Percentiles rank a stretch among this genome's conserved stretches.
These are phyloP conservation scores for Drosophila nikananu DNA, from an alignment of 1,140 invertebrate genomes.

Conservation along the genomic window DNA sequence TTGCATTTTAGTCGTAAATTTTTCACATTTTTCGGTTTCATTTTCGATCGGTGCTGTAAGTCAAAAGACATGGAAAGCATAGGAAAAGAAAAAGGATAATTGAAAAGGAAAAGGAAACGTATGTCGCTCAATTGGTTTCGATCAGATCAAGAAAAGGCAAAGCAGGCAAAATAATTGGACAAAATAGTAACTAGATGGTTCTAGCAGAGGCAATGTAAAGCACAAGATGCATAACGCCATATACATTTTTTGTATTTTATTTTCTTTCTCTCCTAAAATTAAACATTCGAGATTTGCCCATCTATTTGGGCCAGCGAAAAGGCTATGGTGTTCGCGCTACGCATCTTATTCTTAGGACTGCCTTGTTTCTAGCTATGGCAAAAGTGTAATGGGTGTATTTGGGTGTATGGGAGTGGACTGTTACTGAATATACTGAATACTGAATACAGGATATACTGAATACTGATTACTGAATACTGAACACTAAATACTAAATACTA, in stretches of 20 bases:
- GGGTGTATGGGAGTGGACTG: background rate
- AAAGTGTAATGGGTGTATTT: background rate
- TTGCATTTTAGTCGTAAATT: constrained; percentile 14
- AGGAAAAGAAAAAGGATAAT: constrained; percentile 27
- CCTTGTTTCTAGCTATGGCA: background rate
- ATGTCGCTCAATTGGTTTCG: constrained; percentile 25
- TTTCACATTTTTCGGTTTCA: constrained; percentile 1
- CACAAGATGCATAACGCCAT: constrained; percentile 1
- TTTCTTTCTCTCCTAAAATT: background rate
- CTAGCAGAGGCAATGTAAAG: constrained; percentile 7
- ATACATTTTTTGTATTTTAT: background rate
- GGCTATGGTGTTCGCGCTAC: background rate
- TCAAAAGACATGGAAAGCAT: constrained; percentile 37
- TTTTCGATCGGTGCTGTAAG: constrained; percentile 31
- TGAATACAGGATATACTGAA: constrained; percentile 1
- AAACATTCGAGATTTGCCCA: background rate
- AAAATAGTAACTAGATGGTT: constrained; percentile 19
- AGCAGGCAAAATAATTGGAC: constrained; percentile 34
- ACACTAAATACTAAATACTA: constrained; percentile 6
- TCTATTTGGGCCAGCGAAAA: background rate
- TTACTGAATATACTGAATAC: constrained; percentile 1
- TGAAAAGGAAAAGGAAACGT: constrained; percentile 9
- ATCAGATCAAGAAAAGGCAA: constrained; percentile 26
- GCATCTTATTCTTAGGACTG: background rate
- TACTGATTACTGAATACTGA: background rate